These are phyloP conservation scores for Bruchidius siliquastri DNA, from an alignment of 2,888 invertebrate species.

Conservation along the genomic window DNA sequence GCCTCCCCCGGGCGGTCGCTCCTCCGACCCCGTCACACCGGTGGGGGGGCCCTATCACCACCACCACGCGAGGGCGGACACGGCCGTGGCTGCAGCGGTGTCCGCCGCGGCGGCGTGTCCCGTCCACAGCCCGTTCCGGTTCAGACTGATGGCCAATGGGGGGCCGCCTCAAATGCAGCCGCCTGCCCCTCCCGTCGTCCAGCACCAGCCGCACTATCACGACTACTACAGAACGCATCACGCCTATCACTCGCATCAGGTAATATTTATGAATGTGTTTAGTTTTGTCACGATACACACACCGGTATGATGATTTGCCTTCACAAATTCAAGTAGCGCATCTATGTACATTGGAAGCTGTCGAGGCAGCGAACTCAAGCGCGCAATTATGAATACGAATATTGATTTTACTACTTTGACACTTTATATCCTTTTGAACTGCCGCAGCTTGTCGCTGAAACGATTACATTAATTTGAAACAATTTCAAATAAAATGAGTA, in stretches of 20 bases:
- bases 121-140: constrained; percentile 71
- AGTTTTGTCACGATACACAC: no score
- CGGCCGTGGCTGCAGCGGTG: constrained; percentile 19
- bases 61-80: constrained; percentile 47
- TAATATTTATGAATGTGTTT: constrained; percentile 13
- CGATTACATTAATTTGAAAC: no score
- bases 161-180: constrained; percentile 31
- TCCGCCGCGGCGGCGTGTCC: constrained; percentile 53
- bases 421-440: no score
- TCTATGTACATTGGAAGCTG: no score
- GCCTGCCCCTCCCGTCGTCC: background rate
- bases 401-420: no score
- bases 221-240: constrained; percentile 43
- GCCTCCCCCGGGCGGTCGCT: constrained; percentile 43
- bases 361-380: no score
- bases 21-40: constrained; percentile 52
- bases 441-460: no score
- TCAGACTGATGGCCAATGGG: constrained; percentile 52
- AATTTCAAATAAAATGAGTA: no score
- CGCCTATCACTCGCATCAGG: constrained; percentile 36
- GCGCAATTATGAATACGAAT: no score
- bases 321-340: no score
- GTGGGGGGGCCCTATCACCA: constrained; percentile 41
- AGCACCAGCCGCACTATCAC: background rate
- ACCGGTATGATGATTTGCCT: no score